Evolutionary conservation across 2,113 vertebrate genomes (phyloP), one percentile per base, ranked within the genome.

Genomic region (Ursus arctos): DNA sequence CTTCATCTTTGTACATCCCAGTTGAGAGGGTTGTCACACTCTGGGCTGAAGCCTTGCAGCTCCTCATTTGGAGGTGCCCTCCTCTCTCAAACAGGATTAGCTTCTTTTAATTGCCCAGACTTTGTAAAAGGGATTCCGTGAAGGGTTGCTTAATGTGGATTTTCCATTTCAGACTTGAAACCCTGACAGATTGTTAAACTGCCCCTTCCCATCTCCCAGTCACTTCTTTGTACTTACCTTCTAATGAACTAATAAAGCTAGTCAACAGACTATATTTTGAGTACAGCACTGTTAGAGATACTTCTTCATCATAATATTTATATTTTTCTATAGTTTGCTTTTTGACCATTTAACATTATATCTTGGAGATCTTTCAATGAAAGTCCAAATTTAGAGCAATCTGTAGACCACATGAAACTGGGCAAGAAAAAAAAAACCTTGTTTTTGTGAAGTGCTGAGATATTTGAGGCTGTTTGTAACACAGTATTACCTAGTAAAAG

Each of bases 121-220:
- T 94, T n/a, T 82, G 21, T 59, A 61, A 83, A 69, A 74, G 6
- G 15, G 14, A 79, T 7, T 90, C 26, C 24, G 2, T 21, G 4
- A 16, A 26, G 15, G 12, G 10, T n/a, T 72, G 2, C 13, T 83
- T 51, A 47, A 22, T 47, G 8, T 85, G 28, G 26, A 33, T 80
- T 97, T 95, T 95, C 71, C 57, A 69, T 63, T 94, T 80, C 31
- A 93, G 43, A 13, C 43, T 76, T 91, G 49, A 57, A 67, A 79
- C 33, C 11, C 33, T 65, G 15, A 96, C 33, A 61, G 36, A 53
- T 81, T 94, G 4, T 80, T 88, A 88, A 71, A 76, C 31, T 59
- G 4, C 24, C 26, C 31, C 12, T 65, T 88, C 9, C 33, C 16
- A 26, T 18, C 53, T 57, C 13, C n/a, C 14, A 55, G 40, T 74